Evolutionary conservation across 2,797 vertebrate genomes (phyloP), one percentile per base, ranked within the genome.

Genomic region (Chromobotia macracanthus): DNA sequence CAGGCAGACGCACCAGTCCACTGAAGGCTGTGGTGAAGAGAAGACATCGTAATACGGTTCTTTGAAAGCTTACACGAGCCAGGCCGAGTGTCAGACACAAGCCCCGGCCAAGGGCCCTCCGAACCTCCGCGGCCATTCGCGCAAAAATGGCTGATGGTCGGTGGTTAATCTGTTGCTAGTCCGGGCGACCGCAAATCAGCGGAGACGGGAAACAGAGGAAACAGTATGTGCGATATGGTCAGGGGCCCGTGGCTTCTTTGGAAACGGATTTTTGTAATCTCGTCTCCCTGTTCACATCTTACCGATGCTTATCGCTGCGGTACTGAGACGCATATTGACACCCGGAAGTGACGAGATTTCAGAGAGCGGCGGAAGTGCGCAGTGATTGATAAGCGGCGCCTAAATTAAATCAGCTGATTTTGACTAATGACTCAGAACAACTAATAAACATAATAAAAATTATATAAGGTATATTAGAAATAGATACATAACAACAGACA

Each of bases 271-370:
- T 58, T 74, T 44, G 8, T 58, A 67, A 68, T 80, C 35, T 80
- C 75, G 25, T 38, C 44, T 48, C 82, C 78, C 58, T 84, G 87
- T 87, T 92, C 81, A 90, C 93, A 92, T 92, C 90, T 86, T 91
- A 72, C 78, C 89, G 71, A 89, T 68, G 89, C 82, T 86, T 84
- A 87, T 78, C 89, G 82, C 85, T 88, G 87, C 90, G 85, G 90
- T 89, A 90, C 84, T 80, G 41, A 91, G 88, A 90, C 90, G 87
- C 92, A 90, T 89, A 92, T 91, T 89, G 91, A 93, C 92, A 88
- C 85, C 89, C 85, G 83, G 93, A 93, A 92, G 89, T 94, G 93
- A 94, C 93, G 94, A 88, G 0, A 10, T 21, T 31, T 51, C 11
- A 11, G 71, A 44, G 8, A 31, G 15, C 5, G 46, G 19, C 89